These are phyloP conservation scores for Lapara coniferarum DNA, from an alignment of 2,888 invertebrate genomes.

Conservation along the genomic window DNA sequence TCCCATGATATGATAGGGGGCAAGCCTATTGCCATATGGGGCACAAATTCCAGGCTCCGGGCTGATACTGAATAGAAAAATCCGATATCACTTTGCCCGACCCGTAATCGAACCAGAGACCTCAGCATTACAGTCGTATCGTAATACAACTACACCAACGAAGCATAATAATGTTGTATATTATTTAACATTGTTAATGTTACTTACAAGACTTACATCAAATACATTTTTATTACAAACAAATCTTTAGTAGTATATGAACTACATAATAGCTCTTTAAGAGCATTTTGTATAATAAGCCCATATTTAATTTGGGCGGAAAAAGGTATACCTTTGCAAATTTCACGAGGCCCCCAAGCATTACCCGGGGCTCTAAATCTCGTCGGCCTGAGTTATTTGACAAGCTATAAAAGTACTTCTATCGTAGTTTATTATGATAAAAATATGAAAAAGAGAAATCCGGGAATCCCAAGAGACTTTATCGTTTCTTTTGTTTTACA, in stretches of 20 bases:
- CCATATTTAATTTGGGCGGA: conserved; percentile 27
- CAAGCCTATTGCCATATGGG: too few relatives aligned
- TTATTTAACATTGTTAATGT: too few relatives aligned
- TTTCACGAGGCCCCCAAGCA: conserved; percentile 22
- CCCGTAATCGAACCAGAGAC: too few relatives aligned
- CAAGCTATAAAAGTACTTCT: conserved; percentile 25
- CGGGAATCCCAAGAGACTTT: conserved; percentile 2
- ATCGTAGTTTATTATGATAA: conserved; percentile 22
- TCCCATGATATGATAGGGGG: too few relatives aligned
- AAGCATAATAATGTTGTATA: too few relatives aligned
- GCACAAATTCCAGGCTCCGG: too few relatives aligned
- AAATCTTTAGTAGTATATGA: not conserved
- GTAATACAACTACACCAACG: too few relatives aligned
- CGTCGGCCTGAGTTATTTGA: conserved; percentile 20
- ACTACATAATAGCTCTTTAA: conserved; percentile 23
- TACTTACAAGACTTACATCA: too few relatives aligned
- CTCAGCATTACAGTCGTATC: too few relatives aligned
- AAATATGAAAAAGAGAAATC: conserved; percentile 17
- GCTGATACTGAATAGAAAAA: too few relatives aligned
- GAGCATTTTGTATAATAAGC: conserved; percentile 23
- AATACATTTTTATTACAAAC: not conserved
- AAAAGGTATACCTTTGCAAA: conserved; percentile 27
- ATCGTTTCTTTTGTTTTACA: conserved; percentile 1
- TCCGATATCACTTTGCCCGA: too few relatives aligned
- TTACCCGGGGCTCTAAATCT: conserved; percentile 19